Evolutionary conservation across 1,140 invertebrate species (phyloP), one percentile per base, ranked within the genome.

Genomic region (Eriosoma lanigerum): DNA sequence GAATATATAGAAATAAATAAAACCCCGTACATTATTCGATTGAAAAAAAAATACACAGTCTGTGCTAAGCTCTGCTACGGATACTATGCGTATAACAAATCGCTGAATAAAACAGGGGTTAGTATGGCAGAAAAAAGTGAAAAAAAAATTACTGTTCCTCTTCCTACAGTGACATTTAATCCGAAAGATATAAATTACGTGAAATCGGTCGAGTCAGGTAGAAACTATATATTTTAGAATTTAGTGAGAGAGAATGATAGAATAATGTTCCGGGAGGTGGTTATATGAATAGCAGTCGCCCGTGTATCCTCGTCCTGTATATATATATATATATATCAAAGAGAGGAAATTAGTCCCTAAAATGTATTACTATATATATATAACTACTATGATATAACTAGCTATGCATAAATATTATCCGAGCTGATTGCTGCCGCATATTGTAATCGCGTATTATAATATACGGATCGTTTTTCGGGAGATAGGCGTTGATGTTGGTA

Each of bases 271-370:
- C 26, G 8, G 19, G 15, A 17, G 8, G 60, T 38, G 64, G 10
- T 38, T 38, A 46, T 66, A 62, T 62, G 38, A n/a, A 66, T 66
- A 66, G 62, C 21, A 32, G 38, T 1, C 12, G 26, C 5, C 4
- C 8, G 12, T 21, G 64, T 21, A 46, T 44, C 64, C 32, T n/a
- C 9, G 10, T 56, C 21, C 21, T 24, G 8, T 8, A 9, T 2
- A 21, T 2, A 54, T 54, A 54, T 54, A 54, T 54, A 21, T 29
- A 58, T 29, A 19, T 19, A 38, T n/a, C 13, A 6, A 5, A 26
- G 21, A 68, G 38, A 68, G 38, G 66, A 68, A 68, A 68, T 68
- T 68, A 68, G 66, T 68, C 66, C 21, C 44, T 24, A 21, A 68
- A 68, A 68, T 46, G 44, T 68, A 68, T 68, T 24, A 38, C 38